Evolutionary conservation across 2,797 vertebrate genomes (phyloP).

Genomic region (Pseudomugil gertrudae): DNA sequence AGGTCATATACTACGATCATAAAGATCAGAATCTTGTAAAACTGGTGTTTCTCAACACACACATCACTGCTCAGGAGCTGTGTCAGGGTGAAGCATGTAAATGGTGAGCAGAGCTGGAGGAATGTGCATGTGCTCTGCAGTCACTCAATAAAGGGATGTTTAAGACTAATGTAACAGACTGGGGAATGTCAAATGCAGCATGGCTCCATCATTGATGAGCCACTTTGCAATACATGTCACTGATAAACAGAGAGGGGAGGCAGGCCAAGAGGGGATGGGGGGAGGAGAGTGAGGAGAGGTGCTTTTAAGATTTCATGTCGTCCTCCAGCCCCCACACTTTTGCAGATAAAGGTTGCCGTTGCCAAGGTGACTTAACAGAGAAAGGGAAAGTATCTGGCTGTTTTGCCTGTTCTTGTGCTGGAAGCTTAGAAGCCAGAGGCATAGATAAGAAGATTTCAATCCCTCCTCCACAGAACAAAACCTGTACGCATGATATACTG

Average conservation of each 20-base stretch:
- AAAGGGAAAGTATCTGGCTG: constrained; percentile 82
- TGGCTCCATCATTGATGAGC: constrained; percentile 26
- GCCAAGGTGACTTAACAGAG: constrained; percentile 85
- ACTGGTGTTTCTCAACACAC: constrained; percentile 74
- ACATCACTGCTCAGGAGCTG: constrained; percentile 53
- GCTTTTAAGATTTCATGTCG: constrained; percentile 83
- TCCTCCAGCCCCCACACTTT: constrained; percentile 79
- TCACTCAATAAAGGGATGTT: constrained; percentile 52
- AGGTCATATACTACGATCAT: constrained; percentile 45
- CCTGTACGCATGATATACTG: constrained; percentile 69
- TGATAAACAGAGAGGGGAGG: constrained; percentile 48
- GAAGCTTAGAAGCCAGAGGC: constrained; percentile 72
- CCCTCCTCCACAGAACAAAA: constrained; percentile 61
- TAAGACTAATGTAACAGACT: constrained; percentile 56
- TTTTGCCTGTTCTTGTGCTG: constrained; percentile 75
- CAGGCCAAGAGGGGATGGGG: constrained; percentile 22
- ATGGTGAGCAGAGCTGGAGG: constrained; percentile 53
- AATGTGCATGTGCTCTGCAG: constrained; percentile 40
- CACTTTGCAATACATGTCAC: constrained; percentile 39
- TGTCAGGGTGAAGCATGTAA: constrained; percentile 72
- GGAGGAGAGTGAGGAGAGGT: constrained; percentile 39
- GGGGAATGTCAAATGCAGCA: constrained; percentile 23
- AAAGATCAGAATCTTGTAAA: constrained; percentile 66
- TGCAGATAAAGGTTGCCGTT: constrained; percentile 89
- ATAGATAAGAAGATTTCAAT: constrained; percentile 79